Base-by-base conservation (phyloP, 2,113 vertebrate genomes). In the Tamias sibiricus region DNA sequence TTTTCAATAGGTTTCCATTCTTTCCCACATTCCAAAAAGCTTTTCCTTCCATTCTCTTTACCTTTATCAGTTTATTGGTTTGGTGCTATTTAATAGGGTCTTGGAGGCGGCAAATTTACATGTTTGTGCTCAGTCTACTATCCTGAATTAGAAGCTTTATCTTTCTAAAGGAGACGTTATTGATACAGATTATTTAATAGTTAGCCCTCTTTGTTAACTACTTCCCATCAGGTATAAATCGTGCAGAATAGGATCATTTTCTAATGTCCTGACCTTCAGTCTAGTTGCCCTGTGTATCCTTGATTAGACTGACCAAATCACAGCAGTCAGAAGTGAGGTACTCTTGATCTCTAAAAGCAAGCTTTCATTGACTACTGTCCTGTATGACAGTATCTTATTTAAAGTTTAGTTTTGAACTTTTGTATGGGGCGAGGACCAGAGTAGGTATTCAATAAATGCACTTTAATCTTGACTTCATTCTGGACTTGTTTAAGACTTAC, bases 401-500 rank as follows among this genome's bases (percentile, higher is more conserved):
- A n/a, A 88, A 71, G 49, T 88, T 87, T 44, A 79, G 30, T 24
- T 94, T 80, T 69, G 54, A 84, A 66, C 26, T 83, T 90, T 88
- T 68, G 22, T 86, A 54, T 37, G 26, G 10, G 17, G 28, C 54
- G 26, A 87, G 35, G 26, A 75, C 24, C 11, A 80, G 44, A 62
- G 9, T 22, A 32, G 14, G 8, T 91, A 62, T 17, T 94, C 59
- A 82, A 26, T 80, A 80, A 52, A 71, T 64, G 30, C 20, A 32
- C 59, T 86, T 91, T 91, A 82, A 71, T 85, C 84, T 93, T 68
- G 54, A 86, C n/a, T 76, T 88, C 49, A 88, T 42, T 16, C 4
- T 75, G n/a, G 5, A 80, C 32, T 87, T 95, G n/a, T 71, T 75
- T 68, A 77, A 79, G 30, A 74, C 9, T 90, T 90, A 47, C 26